Evolutionary conservation across 2,888 invertebrate species (phyloP), one percentile per base, ranked within the genome.

Genomic region (Rotaria sp.): DNA sequence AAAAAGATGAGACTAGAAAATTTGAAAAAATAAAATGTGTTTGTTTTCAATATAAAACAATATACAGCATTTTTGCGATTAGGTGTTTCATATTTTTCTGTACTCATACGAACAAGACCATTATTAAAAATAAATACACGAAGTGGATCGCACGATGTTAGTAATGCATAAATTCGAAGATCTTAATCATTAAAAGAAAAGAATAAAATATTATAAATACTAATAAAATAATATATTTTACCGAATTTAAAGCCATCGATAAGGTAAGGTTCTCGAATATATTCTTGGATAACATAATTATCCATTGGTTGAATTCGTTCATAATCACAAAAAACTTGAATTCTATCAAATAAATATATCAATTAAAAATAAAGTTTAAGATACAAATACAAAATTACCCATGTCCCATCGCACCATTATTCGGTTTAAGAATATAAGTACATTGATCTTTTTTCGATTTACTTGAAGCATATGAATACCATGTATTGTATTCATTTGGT

Each of bases 371-470:
- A 67, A 85, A 35, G 26, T 11, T 26, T 45, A 45, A n/a, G 1
- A 55, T 84, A 41, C 38, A 21, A 85, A 41, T 50, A 7, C 87
- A 52, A n/a, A 75, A 89, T 87, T 88, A 90, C 90, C 91, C 91
- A 88, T 91, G 90, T 55, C 91, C 91, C 89, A 91, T 91, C 75
- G 91, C 91, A 85, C 91, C 91, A 89, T 91, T 91, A 21, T 90
- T 88, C 13, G 91, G 91, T 88, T 91, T 91, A 38, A 89, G 88
- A 85, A 91, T 91, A 88, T 89, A 91, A 26, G 90, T 90, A 87
- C 88, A 89, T 84, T 87, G 86, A 88, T 91, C 91, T 87, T 90
- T 90, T 86, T 89, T 89, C 86, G 89, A 89, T 86, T 90, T 88
- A 84, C 90, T 90, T 85, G 90, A 90, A 57, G 89, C 89, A 87